A percentile compares a stretch with the other conserved stretches of the same genome.
These are phyloP conservation scores for Bombylius major DNA, from an alignment of 2,888 invertebrate genomes.

Conservation along the genomic window DNA sequence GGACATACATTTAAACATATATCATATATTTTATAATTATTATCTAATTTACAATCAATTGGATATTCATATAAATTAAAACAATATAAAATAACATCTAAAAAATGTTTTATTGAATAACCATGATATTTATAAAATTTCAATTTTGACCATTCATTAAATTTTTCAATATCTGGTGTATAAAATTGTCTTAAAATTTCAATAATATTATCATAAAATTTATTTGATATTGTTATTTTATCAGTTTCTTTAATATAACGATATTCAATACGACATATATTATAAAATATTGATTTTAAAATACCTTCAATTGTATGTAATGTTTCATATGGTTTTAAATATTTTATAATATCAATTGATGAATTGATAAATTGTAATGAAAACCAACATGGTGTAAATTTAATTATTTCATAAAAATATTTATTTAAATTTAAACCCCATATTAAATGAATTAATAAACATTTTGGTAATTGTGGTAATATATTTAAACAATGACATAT, in stretches of 20 bases:
- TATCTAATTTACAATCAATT: slow-evolving; percentile 10
- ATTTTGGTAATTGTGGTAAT: slow-evolving; percentile 24
- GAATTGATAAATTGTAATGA: slow-evolving; percentile 24
- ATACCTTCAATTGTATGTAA: slow-evolving; percentile 21
- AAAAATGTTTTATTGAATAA: slow-evolving; percentile 21
- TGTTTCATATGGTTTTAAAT: slow-evolving; percentile 23
- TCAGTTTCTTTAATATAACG: slow-evolving; percentile 20
- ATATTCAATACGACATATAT: slow-evolving; percentile 22
- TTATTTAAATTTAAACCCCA: slow-evolving; percentile 24
- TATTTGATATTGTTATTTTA: slow-evolving; percentile 21
- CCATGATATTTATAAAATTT: slow-evolving; percentile 23
- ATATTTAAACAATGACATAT: slow-evolving; percentile 23
- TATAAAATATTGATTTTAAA: slow-evolving; percentile 20
- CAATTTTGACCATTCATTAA: slow-evolving; percentile 19
- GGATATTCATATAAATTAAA: slow-evolving; percentile 20
- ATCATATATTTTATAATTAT: slow-evolving; percentile 18
- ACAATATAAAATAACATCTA: slow-evolving; percentile 20
- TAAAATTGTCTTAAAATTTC: slow-evolving; percentile 25
- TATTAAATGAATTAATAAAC: slow-evolving; percentile 21
- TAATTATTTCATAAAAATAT: slow-evolving; percentile 24
- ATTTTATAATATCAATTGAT: slow-evolving; percentile 22
- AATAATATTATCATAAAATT: slow-evolving; percentile 22
- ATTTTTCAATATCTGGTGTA: slow-evolving; percentile 24
- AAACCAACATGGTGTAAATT: slow-evolving; percentile 26
- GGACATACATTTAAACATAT: slow-evolving; percentile 16